Evolutionary conservation across 2,888 invertebrate genomes (phyloP).

Genomic region (Camponotus fellah): DNA sequence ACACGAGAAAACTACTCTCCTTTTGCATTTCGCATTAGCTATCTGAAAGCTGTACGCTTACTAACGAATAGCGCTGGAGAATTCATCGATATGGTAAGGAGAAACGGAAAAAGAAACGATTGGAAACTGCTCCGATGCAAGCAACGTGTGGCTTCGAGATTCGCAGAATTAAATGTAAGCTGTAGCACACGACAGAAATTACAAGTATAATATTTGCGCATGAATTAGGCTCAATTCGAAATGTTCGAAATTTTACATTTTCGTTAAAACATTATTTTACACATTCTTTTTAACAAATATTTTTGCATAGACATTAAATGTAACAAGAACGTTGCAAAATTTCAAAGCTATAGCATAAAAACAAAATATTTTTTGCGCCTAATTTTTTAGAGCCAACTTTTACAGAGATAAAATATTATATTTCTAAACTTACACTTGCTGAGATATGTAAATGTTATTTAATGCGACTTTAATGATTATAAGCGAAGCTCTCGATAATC

Average conservation of each 20-base stretch:
- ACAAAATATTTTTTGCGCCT: not conserved
- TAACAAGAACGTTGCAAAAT: not conserved
- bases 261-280: not conserved
- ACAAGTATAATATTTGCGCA: not conserved
- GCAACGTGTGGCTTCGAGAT: not conserved
- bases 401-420: not conserved
- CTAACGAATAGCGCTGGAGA: conserved; percentile 74
- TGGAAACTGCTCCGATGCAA: conserved; percentile 26
- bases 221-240: not conserved
- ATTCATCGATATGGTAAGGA: conserved; percentile 63
- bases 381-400: not conserved
- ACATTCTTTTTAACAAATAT: not conserved
- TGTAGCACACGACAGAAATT: not conserved
- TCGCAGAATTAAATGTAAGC: conserved; percentile 31
- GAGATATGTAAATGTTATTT: not conserved
- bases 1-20: conserved; percentile 54
- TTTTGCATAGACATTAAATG: not conserved
- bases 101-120: conserved; percentile 35
- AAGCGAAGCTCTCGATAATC: conserved; percentile 2
- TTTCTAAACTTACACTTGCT: not conserved
- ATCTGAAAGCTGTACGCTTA: conserved; percentile 62
- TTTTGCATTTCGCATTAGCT: conserved; percentile 77
- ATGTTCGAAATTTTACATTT: not conserved
- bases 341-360: not conserved
- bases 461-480: conserved; percentile 26